These are phyloP conservation scores for Tenrec ecaudatus DNA, from an alignment of 2,113 vertebrate species.

Conservation along the genomic window DNA sequence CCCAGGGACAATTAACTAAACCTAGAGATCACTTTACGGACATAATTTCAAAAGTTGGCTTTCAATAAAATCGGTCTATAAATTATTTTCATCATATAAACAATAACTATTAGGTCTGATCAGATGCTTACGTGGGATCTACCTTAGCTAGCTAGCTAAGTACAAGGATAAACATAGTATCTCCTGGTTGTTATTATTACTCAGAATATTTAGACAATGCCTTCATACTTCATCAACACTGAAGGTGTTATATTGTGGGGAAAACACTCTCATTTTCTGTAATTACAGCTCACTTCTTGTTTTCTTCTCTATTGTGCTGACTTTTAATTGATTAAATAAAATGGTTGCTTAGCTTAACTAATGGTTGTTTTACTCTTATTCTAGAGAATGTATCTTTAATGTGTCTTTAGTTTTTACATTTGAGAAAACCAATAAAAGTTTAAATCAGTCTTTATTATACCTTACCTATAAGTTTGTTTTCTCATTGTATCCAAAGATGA, in stretches of 20 bases:
- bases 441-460: not conserved
- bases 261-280: not conserved
- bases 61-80: not conserved
- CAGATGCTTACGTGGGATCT: not conserved
- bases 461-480: not conserved
- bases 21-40: not conserved
- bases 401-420: conserved; percentile 34
- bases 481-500: not conserved
- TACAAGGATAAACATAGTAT: not conserved
- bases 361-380: not conserved
- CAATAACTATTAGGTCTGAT: not conserved
- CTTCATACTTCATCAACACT: not conserved
- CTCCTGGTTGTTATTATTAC: not conserved
- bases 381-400: not conserved
- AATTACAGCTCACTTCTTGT: not conserved
- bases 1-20: not conserved
- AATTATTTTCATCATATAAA: not conserved
- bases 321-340: not conserved
- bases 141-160: not conserved
- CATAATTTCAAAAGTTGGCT: not conserved
- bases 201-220: not conserved
- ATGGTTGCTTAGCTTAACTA: not conserved
- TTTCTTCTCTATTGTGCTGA: not conserved
- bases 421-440: not conserved
- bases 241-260: not conserved